Evolutionary conservation across 2,113 vertebrate species (phyloP).

Genomic region (Lepisosteus oculatus): DNA sequence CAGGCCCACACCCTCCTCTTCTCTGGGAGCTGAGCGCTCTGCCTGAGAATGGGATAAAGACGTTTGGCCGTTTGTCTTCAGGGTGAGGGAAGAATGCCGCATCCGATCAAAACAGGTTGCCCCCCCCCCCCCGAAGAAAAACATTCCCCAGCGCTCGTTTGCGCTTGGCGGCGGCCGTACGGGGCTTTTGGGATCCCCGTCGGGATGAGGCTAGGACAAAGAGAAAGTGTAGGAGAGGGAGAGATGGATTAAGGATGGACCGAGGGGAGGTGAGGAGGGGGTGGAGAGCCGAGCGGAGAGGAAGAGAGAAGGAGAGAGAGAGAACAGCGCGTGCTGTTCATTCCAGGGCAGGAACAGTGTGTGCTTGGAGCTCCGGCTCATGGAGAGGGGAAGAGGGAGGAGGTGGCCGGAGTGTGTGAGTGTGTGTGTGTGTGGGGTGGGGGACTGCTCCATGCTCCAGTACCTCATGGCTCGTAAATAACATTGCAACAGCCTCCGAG

Average conservation of each 20-base stretch:
- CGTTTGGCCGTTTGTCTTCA: too few relatives aligned
- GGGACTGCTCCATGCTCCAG: neutral
- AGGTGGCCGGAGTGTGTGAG: too few relatives aligned
- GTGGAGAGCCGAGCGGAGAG: constrained; percentile 14
- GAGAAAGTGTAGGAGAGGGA: neutral
- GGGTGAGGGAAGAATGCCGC: neutral
- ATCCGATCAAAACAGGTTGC: neutral
- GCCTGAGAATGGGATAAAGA: too few relatives aligned
- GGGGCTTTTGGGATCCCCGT: neutral
- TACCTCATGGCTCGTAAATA: neutral
- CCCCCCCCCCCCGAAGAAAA: neutral
- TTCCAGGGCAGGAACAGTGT: too few relatives aligned
- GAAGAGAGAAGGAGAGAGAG: neutral
- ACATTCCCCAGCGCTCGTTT: too few relatives aligned
- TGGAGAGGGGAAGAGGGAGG: too few relatives aligned
- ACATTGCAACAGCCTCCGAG: too few relatives aligned
- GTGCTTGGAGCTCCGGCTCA: too few relatives aligned
- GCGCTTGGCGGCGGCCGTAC: too few relatives aligned
- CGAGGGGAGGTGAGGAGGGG: constrained; percentile 13
- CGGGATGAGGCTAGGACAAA: neutral
- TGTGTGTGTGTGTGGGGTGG: neutral
- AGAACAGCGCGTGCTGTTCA: too few relatives aligned
- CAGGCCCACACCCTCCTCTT: too few relatives aligned
- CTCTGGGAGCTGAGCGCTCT: too few relatives aligned
- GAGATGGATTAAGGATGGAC: neutral